phyloP scores from a whole-genome alignment of 2,113 vertebrate species.

The Psittacula cyanocephala region DNA sequence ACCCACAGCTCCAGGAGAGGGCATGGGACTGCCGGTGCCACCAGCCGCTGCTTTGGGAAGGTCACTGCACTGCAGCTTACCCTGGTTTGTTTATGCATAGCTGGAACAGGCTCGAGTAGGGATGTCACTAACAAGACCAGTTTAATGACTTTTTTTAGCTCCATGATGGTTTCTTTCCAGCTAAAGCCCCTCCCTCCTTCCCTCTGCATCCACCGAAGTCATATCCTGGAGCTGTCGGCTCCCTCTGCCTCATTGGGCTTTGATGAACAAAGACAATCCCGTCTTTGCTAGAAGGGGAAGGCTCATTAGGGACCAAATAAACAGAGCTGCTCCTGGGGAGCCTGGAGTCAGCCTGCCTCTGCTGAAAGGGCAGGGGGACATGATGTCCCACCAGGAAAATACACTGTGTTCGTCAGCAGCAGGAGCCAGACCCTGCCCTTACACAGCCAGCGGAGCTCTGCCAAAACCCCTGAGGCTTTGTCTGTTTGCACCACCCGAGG shows the following conservation, averaged over 20 bases:
- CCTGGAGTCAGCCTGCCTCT: neutral
- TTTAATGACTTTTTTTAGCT: neutral
- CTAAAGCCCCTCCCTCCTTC: neutral
- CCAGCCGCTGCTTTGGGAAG: fast-evolving
- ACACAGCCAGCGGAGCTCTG: neutral
- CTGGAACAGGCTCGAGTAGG: neutral
- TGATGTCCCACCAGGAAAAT: neutral
- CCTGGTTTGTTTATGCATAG: neutral
- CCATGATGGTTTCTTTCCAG: neutral
- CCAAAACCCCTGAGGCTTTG: neutral
- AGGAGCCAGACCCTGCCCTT: neutral
- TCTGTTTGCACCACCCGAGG: neutral
- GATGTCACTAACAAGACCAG: neutral
- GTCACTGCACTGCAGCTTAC: neutral
- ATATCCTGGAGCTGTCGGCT: neutral
- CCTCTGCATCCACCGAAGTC: neutral
- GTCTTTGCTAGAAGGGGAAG: neutral
- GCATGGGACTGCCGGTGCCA: fast-evolving
- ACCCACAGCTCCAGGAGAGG: neutral
- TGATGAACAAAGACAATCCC: neutral
- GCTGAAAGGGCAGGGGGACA: neutral
- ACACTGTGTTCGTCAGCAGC: neutral
- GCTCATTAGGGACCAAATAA: neutral
- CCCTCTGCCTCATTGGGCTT: neutral
- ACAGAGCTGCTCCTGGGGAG: neutral